Conservation (phyloP, 2,888 invertebrate species). For the Octodonta nipae region DNA sequence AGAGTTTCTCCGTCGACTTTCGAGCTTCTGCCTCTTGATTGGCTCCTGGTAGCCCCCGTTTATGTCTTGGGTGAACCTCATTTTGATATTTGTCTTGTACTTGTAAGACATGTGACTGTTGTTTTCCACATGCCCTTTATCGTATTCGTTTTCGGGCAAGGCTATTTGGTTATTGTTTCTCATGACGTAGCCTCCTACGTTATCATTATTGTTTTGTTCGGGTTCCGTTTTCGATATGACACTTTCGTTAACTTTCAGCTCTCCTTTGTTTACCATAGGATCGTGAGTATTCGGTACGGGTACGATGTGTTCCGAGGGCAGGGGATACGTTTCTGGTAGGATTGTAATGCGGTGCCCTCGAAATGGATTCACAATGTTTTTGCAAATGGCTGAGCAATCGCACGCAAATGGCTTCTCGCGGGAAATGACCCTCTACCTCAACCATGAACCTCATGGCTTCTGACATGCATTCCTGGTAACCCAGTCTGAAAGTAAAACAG, state of each 20-base stretch:
- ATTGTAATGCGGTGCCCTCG: conserved; percentile 20
- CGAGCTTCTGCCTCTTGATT: conserved; percentile 22
- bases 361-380: conserved; percentile 60
- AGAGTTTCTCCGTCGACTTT: conserved; percentile 24
- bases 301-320: conserved; percentile 28
- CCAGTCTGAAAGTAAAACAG: too few relatives aligned
- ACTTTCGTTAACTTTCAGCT: conserved; percentile 13
- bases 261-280: conserved; percentile 25
- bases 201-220: conserved; percentile 19
- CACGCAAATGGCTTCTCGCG: conserved; percentile 68
- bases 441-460: conserved; percentile 82
- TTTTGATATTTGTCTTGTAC: conserved; percentile 88
- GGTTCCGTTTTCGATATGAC: conserved; percentile 15
- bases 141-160: conserved; percentile 23
- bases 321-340: not conserved
- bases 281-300: conserved; percentile 12
- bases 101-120: conserved; percentile 53
- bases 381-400: conserved; percentile 72
- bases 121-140: conserved; percentile 17
- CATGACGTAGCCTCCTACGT: not conserved
- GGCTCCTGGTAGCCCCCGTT: conserved; percentile 29
- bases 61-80: conserved; percentile 51
- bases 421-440: conserved; percentile 68
- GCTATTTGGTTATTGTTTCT: not conserved
- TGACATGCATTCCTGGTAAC: conserved; percentile 82